Conservation (phyloP, 2,888 invertebrate species). For the Chalcosyrphus nemorum region DNA sequence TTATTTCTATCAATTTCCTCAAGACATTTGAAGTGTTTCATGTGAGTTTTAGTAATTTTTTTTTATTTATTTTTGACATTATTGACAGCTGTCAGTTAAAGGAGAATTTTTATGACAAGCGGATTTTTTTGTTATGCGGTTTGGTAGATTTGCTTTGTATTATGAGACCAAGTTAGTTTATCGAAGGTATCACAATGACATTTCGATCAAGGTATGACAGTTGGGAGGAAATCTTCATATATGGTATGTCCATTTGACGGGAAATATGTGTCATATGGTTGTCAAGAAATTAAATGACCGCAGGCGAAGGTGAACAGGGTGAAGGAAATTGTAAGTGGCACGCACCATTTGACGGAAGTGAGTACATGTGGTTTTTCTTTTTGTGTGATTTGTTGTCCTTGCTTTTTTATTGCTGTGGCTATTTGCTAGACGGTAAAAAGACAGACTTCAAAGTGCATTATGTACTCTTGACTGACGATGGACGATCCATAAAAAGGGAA, state of each 20-base stretch:
- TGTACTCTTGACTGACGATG: too few species aligned
- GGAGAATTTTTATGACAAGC: neutral
- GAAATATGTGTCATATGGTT: neutral
- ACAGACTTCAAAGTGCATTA: too few species aligned
- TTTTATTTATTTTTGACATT: slow-evolving; percentile 1
- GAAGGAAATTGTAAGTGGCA: neutral
- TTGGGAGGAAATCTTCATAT: neutral
- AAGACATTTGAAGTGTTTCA: neutral
- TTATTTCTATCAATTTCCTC: neutral
- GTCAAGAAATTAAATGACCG: neutral
- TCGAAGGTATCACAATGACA: neutral
- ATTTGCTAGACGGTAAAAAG: too few species aligned
- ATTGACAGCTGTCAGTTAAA: slow-evolving; percentile 37
- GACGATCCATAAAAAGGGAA: too few species aligned
- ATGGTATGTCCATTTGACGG: neutral
- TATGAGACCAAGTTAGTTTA: neutral
- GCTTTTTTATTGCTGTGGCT: too few species aligned
- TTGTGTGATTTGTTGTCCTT: too few species aligned
- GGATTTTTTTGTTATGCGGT: neutral
- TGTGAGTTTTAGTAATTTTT: neutral
- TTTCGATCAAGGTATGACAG: neutral
- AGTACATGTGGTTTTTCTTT: too few species aligned
- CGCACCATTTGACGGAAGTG: neutral
- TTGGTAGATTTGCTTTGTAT: neutral
- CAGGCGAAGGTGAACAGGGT: neutral